Conservation (phyloP, 2,888 invertebrate genomes). For the Oscheius myriophilus region DNA sequence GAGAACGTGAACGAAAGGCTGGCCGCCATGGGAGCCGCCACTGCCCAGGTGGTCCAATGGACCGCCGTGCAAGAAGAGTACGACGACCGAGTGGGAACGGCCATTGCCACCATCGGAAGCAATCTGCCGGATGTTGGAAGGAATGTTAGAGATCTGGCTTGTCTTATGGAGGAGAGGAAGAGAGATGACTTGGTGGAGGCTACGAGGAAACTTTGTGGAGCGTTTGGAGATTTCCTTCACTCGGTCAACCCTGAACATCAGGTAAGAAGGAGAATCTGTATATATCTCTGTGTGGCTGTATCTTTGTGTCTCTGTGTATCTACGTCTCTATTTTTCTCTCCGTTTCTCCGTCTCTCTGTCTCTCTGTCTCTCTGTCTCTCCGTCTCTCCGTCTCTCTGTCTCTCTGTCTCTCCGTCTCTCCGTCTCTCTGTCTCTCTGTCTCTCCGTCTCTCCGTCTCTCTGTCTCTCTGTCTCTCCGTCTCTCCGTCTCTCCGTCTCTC, state of each 20-base stretch:
- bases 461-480: too few species aligned
- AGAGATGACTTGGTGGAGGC: conserved; percentile 77
- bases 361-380: background rate
- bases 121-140: conserved; percentile 92
- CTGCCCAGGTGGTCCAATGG: conserved; percentile 92
- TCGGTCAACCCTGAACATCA: conserved; percentile 91
- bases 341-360: background rate
- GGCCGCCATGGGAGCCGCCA: conserved; percentile 98
- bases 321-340: too few species aligned
- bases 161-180: conserved; percentile 82
- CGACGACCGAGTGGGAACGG: conserved; percentile 88
- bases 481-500: too few species aligned
- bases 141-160: conserved; percentile 93
- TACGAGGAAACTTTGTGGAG: conserved; percentile 87
- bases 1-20: conserved; percentile 96
- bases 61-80: conserved; percentile 86
- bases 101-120: conserved; percentile 94
- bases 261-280: conserved; percentile 9
- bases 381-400: too few species aligned
- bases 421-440: too few species aligned
- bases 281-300: background rate
- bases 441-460: too few species aligned
- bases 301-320: too few species aligned
- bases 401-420: too few species aligned
- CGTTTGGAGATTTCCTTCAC: conserved; percentile 88